Evolutionary conservation across 2,113 vertebrate species (phyloP).

Genomic region (Calidris pygmaea): DNA sequence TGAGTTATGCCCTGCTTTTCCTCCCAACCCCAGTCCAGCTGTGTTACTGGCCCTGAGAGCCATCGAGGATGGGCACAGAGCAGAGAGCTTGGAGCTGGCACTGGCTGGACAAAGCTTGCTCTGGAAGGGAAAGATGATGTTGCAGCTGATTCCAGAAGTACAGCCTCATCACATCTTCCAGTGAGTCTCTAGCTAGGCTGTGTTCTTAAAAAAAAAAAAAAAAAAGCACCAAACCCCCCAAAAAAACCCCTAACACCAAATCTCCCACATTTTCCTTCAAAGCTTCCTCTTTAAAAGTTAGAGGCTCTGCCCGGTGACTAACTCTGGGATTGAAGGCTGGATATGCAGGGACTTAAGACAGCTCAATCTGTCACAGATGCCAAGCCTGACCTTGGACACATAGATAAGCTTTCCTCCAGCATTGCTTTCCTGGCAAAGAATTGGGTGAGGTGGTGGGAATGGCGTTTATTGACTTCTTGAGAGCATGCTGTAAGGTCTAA

Average conservation of each 20-base stretch:
- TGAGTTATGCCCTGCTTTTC: not conserved
- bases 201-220: not conserved
- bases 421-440: not conserved
- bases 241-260: not conserved
- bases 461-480: not conserved
- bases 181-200: not conserved
- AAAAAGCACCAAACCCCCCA: not conserved
- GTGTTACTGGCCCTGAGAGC: not conserved
- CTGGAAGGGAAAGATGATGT: not conserved
- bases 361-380: not conserved
- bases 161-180: not conserved
- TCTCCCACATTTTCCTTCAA: not conserved
- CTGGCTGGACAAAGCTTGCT: not conserved
- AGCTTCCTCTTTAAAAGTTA: not conserved
- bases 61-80: not conserved
- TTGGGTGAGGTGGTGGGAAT: not conserved
- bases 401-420: not conserved
- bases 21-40: fast-evolving
- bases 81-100: not conserved
- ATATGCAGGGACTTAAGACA: not conserved
- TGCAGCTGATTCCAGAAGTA: not conserved
- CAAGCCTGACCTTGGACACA: not conserved
- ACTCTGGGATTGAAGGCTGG: not conserved
- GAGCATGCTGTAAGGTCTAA: not conserved
- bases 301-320: not conserved